Evolutionary conservation across 1,140 invertebrate genomes (phyloP).

Genomic region (Sitophilus oryzae): DNA sequence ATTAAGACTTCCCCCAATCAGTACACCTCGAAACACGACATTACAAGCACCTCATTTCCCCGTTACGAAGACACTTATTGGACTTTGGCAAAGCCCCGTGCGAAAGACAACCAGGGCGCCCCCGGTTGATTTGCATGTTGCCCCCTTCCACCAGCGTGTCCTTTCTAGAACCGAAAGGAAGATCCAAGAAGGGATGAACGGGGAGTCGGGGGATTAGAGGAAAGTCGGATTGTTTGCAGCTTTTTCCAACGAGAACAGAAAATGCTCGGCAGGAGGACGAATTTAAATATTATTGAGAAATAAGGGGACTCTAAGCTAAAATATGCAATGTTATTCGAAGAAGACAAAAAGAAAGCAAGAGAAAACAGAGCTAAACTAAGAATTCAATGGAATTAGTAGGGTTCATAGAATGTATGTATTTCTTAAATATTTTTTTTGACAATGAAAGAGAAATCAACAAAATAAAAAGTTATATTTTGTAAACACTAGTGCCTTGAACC

Average conservation of each 20-base stretch:
- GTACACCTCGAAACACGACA: neutral
- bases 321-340: no score
- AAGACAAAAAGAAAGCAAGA: no score
- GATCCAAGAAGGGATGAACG: no score
- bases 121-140: neutral
- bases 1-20: no score
- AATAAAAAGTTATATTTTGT: no score
- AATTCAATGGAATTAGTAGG: no score
- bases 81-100: neutral
- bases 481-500: no score
- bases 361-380: no score
- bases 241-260: neutral
- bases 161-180: neutral
- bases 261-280: no score
- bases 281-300: neutral
- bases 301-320: neutral
- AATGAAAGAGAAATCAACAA: no score
- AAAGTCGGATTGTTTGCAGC: neutral
- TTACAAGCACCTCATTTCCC: neutral
- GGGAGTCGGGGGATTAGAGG: neutral
- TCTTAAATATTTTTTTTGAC: no score
- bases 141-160: neutral
- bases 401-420: no score
- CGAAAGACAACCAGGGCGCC: neutral
- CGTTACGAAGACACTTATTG: neutral